These are phyloP conservation scores for Salminus brasiliensis DNA, from an alignment of 2,113 vertebrate genomes.

Conservation along the genomic window DNA sequence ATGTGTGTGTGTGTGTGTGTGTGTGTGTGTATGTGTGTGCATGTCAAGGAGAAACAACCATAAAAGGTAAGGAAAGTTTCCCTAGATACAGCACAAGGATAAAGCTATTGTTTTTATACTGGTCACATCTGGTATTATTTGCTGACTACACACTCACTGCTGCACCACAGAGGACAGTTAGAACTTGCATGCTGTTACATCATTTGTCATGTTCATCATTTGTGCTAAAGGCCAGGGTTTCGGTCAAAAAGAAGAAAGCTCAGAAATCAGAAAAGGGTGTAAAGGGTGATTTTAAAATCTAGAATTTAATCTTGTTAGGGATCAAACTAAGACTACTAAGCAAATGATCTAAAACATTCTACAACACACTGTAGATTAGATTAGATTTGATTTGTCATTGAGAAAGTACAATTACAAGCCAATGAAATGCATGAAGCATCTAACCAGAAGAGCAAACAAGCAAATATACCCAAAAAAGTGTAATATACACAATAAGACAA, in stretches of 20 bases:
- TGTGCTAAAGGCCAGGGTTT: neutral
- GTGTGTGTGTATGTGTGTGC: conserved; percentile 7
- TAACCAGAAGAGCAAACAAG: too few relatives aligned
- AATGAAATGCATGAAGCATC: too few relatives aligned
- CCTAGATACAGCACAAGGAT: conserved; percentile 35
- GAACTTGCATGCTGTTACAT: conserved; percentile 13
- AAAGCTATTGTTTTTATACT: conserved; percentile 45
- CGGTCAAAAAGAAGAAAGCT: neutral
- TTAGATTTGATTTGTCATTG: too few relatives aligned
- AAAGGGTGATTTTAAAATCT: neutral
- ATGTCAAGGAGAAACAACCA: conserved; percentile 40
- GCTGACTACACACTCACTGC: conserved; percentile 34
- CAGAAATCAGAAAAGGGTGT: neutral
- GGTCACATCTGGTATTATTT: conserved; percentile 41
- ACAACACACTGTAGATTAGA: neutral
- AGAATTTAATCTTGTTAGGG: neutral
- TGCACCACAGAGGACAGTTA: conserved; percentile 28
- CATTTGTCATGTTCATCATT: neutral
- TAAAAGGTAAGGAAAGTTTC: conserved; percentile 41
- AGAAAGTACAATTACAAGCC: too few relatives aligned
- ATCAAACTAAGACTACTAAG: neutral
- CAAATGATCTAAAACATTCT: neutral
- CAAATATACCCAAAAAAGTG: too few relatives aligned
- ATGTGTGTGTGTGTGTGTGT: conserved; percentile 34
- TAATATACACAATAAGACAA: too few relatives aligned